Evolutionary conservation across 1,140 invertebrate genomes (phyloP), one percentile per base, ranked within the genome.

Genomic region (Marisa cornuarietis): DNA sequence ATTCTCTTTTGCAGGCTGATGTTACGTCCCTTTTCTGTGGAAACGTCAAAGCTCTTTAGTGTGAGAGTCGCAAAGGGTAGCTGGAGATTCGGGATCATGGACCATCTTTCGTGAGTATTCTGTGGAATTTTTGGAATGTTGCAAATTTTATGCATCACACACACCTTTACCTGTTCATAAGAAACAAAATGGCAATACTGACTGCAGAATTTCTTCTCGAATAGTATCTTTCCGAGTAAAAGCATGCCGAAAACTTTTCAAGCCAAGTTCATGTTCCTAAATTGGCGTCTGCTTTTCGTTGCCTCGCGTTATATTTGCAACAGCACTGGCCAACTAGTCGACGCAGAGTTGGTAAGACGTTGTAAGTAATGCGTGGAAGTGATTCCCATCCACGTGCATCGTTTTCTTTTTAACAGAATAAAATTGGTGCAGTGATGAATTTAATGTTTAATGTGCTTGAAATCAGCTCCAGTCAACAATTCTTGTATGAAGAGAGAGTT

Each of bases 91-190:
- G 76, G n/a, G 76, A 77, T 77, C 76, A 77, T 77, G 76, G 76
- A 77, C 76, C 76, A 77, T 65, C 76, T 77, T 77, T 77, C 76
- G 76, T 77, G 51, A 77, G 76, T 77, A 24, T 42, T 63, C 63
- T 77, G n/a, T 77, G 76, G 76, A 77, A 77, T 77, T 77, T 77
- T 77, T 77, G 76, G 76, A 77, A 77, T 77, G 62, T 77, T 65
- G 58, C 74, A 31, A 42, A 65, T 26, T 66, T 13, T 20, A 65
- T 51, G 61, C 74, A 66, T 49, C 10, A 49, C 9, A 1, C 9
- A 26, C 58, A 63, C 49, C 1, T 31, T 22, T n/a, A 61, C 26
- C 42, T 66, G n/a, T 24, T n/a, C 42, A 18, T 24, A 31, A 62
- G 9, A 24, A 13, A 31, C 62, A 58, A 58, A 58, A 58, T 58